phyloP scores from a whole-genome alignment of 23 tunicate species.

The Trididemnum nubilum region DNA sequence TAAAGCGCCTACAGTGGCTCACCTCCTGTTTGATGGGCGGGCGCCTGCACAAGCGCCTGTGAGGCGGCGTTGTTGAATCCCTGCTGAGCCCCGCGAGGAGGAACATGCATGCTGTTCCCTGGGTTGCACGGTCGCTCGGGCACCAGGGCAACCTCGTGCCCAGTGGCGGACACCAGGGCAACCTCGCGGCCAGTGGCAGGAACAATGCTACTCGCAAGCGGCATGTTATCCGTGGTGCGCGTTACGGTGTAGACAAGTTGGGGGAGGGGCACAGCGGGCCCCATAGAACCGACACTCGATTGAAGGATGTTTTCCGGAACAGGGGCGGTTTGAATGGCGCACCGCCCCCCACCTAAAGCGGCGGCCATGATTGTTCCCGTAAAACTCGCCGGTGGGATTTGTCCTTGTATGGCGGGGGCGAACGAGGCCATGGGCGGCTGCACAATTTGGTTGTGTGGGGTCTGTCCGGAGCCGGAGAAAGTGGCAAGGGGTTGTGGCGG shows the following conservation, averaged over 20 bases:
- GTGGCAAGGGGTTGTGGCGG: slow-evolving; percentile 59
- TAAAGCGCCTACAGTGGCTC: background rate
- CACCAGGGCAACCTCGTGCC: slow-evolving; percentile 63
- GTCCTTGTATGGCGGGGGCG: slow-evolving; percentile 45
- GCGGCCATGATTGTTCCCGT: slow-evolving; percentile 68
- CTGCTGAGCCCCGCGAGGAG: slow-evolving; percentile 29
- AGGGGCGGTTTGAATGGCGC: slow-evolving; percentile 53
- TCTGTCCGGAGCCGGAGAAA: slow-evolving; percentile 40
- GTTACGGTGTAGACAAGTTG: slow-evolving; percentile 60
- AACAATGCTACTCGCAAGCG: slow-evolving; percentile 41
- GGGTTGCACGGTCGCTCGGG: slow-evolving; percentile 39
- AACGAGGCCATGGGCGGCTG: slow-evolving; percentile 61
- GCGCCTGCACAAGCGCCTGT: slow-evolving; percentile 45
- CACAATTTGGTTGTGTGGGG: slow-evolving; percentile 44
- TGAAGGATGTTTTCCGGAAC: slow-evolving; percentile 41
- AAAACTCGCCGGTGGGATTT: slow-evolving; percentile 46
- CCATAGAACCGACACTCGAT: slow-evolving; percentile 50
- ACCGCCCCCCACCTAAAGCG: slow-evolving; percentile 41
- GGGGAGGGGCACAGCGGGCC: slow-evolving; percentile 55
- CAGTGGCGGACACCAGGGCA: slow-evolving; percentile 53
- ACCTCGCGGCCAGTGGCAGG: slow-evolving; percentile 63
- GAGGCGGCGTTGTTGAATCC: slow-evolving; percentile 38
- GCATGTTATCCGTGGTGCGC: slow-evolving; percentile 62
- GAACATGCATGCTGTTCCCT: slow-evolving; percentile 48
- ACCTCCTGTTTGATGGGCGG: slow-evolving; percentile 54